Evolutionary conservation across 2,113 vertebrate species (phyloP), one percentile per base, ranked within the genome.

Genomic region (Sylvietta virens): DNA sequence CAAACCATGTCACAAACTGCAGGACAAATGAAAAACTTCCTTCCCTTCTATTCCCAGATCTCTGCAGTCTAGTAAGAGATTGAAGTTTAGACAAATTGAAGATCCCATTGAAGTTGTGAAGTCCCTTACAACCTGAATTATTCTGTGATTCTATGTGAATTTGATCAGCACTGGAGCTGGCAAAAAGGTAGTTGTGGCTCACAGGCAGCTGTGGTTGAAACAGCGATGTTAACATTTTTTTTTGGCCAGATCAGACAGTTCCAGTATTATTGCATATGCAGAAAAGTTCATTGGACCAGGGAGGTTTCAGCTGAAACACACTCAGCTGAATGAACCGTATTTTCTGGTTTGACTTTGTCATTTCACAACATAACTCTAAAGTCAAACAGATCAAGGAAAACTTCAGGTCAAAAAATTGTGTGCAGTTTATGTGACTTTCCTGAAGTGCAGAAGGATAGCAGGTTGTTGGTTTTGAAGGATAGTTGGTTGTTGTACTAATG

Each of bases 61-160:
- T 85, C 71, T 56, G 45, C 54, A 69, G 76, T n/a, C 88, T 60
- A 82, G 48, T 51, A 76, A 90, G 62, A 93, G 44, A 88, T 8
- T 81, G 88, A 92, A 87, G 53, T 53, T 88, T 57, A 94, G 78
- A 82, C 53, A 90, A 92, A 95, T 44, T 83, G 80, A 95, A 82
- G 76, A 91, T 80, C 57, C 31, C 53, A 86, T 17, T 86, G 86
- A 95, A 92, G 54, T 81, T 69, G 51, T 61, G 62, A 80, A 78
- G 27, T 53, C 35, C 58, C 40, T 92, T 65, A 86, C 45, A 86
- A 72, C 28, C 31, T 72, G 61, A 95, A 88, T 92, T 86, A 91
- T 72, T 90, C 67, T 72, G 20, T 79, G 50, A 94, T 65, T 88
- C 70, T 57, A 42, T 28, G 45, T 67, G 47, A 93, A 74, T 88